Percentiles rank a stretch among this genome's conserved stretches.
These are phyloP conservation scores for Pachliopta kotzebuea DNA, from an alignment of 2,888 invertebrate species.

Conservation along the genomic window DNA sequence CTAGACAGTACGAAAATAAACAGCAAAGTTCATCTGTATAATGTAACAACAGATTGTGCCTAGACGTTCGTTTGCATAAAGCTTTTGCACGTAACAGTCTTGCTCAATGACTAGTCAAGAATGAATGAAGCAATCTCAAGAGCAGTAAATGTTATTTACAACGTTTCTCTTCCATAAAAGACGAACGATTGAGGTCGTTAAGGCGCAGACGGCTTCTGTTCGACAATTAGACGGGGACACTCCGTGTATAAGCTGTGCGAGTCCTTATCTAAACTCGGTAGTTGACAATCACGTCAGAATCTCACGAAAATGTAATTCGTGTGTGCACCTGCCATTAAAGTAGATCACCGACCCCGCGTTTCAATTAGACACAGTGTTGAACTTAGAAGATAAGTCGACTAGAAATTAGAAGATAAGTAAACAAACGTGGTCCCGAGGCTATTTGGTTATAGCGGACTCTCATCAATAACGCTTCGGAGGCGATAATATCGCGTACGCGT, in stretches of 20 bases:
- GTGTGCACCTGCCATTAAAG: slow-evolving; percentile 74
- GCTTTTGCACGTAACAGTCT: slow-evolving; percentile 46
- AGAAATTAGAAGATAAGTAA: slow-evolving; percentile 55
- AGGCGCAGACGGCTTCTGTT: slow-evolving; percentile 69
- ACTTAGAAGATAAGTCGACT: slow-evolving; percentile 52
- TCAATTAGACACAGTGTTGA: slow-evolving; percentile 67
- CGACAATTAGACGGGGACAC: slow-evolving; percentile 64
- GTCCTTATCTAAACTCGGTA: slow-evolving; percentile 63
- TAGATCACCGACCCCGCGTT: slow-evolving; percentile 59
- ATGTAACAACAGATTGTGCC: slow-evolving; percentile 15
- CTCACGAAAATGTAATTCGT: slow-evolving; percentile 75
- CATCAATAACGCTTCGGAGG: slow-evolving; percentile 76
- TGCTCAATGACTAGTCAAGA: slow-evolving; percentile 66
- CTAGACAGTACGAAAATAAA: slow-evolving; percentile 10
- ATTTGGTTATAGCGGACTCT: slow-evolving; percentile 73
- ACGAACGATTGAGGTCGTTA: slow-evolving; percentile 54
- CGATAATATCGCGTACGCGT: slow-evolving; percentile 76
- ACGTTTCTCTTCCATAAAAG: slow-evolving; percentile 69
- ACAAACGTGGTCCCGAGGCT: slow-evolving; percentile 75
- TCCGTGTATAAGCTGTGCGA: slow-evolving; percentile 46
- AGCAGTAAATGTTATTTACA: slow-evolving; percentile 67
- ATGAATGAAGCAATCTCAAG: slow-evolving; percentile 74
- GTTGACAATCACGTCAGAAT: slow-evolving; percentile 67
- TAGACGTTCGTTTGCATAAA: slow-evolving; percentile 26
- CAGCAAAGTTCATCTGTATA: slow-evolving; percentile 25